Percentiles rank a stretch among this genome's conserved stretches.
These are phyloP conservation scores for Heteractis magnifica DNA, from an alignment of 92 coral and sea anemone genomes.

Conservation along the genomic window DNA sequence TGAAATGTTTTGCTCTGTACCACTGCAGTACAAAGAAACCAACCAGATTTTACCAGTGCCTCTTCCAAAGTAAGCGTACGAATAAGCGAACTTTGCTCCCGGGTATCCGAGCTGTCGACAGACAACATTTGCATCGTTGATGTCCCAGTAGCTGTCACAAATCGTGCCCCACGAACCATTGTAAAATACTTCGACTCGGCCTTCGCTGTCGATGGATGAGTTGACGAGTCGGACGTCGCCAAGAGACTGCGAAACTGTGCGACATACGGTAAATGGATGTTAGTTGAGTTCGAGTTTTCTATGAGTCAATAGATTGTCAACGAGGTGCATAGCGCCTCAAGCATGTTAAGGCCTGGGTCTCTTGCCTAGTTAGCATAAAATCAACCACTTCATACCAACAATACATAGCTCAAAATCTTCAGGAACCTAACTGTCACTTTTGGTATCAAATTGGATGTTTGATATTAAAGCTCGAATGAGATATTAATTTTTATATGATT, in stretches of 20 bases:
- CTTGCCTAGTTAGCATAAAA: no score
- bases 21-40: slow-evolving; percentile 41
- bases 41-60: slow-evolving; percentile 47
- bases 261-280: background rate
- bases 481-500: no score
- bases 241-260: background rate
- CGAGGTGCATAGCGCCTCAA: no score
- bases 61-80: slow-evolving; percentile 36
- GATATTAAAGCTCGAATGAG: no score
- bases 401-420: no score
- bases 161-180: slow-evolving; percentile 54
- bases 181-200: slow-evolving; percentile 47
- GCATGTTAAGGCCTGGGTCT: no score
- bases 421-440: no score
- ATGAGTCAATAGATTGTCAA: no score
- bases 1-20: slow-evolving; percentile 37
- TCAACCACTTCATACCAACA: no score
- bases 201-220: slow-evolving; percentile 32
- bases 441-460: no score
- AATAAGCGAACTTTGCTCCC: slow-evolving; percentile 31
- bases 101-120: slow-evolving; percentile 42
- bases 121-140: slow-evolving; percentile 41
- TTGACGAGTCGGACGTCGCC: slow-evolving; percentile 41
- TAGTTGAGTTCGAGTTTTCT: background rate
- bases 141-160: slow-evolving; percentile 54